Conservation (phyloP, 1,140 invertebrate species). For the Drosophila lowei region DNA sequence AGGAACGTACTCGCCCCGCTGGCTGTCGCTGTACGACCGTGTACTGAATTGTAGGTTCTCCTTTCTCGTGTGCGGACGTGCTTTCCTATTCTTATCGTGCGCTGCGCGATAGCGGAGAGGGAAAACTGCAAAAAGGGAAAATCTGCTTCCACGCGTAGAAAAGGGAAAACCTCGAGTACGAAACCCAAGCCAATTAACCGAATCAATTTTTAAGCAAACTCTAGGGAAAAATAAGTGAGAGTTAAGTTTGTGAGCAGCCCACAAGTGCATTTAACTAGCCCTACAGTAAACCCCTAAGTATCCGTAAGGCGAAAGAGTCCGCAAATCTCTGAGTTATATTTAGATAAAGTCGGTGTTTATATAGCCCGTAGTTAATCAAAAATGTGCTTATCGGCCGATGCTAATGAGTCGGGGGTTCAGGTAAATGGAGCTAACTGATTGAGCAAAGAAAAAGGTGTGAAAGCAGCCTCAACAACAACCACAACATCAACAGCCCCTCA, state of each 20-base stretch:
- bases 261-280: conserved; percentile 46
- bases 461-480: background rate
- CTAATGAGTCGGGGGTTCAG: conserved; percentile 2
- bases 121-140: conserved; percentile 54
- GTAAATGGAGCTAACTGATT: too few species aligned
- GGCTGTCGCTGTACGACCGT: conserved; percentile 14
- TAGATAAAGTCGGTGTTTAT: conserved; percentile 1
- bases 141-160: conserved; percentile 1
- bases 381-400: conserved; percentile 1
- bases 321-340: background rate
- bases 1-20: conserved; percentile 27
- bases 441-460: too few species aligned
- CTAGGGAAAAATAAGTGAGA: conserved; percentile 5
- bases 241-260: conserved; percentile 2
- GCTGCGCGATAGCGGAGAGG: conserved; percentile 18
- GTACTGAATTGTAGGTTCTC: conserved; percentile 78
- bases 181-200: conserved; percentile 39
- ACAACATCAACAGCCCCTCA: background rate
- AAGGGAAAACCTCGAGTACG: background rate
- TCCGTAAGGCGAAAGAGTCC: background rate
- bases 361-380: conserved; percentile 15
- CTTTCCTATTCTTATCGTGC: conserved; percentile 45
- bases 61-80: conserved; percentile 77
- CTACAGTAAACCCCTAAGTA: conserved; percentile 3
- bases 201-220: conserved; percentile 40